Conservation (phyloP, 2,888 invertebrate genomes). For the Selenia dentaria region DNA sequence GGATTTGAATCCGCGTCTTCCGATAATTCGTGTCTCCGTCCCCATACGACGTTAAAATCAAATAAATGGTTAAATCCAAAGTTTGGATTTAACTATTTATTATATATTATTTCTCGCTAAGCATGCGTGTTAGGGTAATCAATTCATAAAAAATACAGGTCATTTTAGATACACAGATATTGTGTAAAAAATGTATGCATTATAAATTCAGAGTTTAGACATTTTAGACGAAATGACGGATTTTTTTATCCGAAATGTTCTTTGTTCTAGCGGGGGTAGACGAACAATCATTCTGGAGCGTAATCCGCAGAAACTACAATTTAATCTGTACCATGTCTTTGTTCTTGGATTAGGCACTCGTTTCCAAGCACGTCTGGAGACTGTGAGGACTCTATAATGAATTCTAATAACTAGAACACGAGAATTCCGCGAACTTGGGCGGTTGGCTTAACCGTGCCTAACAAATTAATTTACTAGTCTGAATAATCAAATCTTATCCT, state of each 20-base stretch:
- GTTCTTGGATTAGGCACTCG: conserved; percentile 40
- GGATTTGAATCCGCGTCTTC: too few species aligned
- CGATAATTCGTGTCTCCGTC: too few species aligned
- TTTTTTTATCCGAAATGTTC: conserved; percentile 42
- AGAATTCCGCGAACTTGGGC: conserved; percentile 29
- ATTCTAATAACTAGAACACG: conserved; percentile 40
- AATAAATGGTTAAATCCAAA: too few species aligned
- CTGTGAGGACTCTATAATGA: conserved; percentile 35
- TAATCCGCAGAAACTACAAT: not conserved
- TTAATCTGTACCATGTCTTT: conserved; percentile 35
- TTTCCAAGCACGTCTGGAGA: conserved; percentile 33
- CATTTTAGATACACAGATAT: conserved; percentile 28
- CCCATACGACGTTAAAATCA: too few species aligned
- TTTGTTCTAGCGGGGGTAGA: conserved; percentile 38
- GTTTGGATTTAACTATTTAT: too few species aligned
- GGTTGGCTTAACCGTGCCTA: conserved; percentile 36
- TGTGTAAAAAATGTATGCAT: conserved; percentile 34
- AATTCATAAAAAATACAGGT: too few species aligned
- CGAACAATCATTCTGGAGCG: conserved; percentile 36
- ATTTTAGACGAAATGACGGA: conserved; percentile 28
- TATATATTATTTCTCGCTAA: too few species aligned
- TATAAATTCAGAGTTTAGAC: conserved; percentile 39
- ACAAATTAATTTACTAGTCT: conserved; percentile 38
- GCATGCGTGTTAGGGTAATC: too few species aligned
- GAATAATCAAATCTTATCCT: conserved; percentile 35